These are phyloP conservation scores for Camponotus pennsylvanicus DNA, from an alignment of 1,140 invertebrate genomes.

Conservation along the genomic window DNA sequence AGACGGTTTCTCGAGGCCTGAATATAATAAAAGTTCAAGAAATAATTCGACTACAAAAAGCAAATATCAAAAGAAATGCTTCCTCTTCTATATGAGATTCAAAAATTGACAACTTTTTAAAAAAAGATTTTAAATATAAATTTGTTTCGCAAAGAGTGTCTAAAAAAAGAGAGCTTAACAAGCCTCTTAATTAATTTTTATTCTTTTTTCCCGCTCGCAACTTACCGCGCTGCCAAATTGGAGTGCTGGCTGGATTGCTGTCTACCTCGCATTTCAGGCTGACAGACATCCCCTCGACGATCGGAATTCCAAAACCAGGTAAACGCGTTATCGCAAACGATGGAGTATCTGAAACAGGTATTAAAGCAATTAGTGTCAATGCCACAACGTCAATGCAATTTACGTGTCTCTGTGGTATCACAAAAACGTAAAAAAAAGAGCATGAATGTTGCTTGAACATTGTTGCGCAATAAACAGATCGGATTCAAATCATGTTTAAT, in stretches of 20 bases:
- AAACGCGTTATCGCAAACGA: slow-evolving; percentile 95
- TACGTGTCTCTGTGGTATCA: slow-evolving; percentile 28
- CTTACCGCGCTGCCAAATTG: slow-evolving; percentile 91
- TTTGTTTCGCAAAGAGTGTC: not conserved
- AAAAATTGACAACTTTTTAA: not conserved
- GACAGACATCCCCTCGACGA: slow-evolving; percentile 94
- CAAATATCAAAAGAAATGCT: not conserved
- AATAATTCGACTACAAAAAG: not conserved
- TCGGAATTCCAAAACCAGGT: slow-evolving; percentile 95
- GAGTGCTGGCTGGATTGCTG: slow-evolving; percentile 95
- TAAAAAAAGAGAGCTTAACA: not conserved
- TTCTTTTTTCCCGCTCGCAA: slow-evolving; percentile 46
- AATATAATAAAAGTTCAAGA: not conserved
- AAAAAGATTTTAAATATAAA: not conserved
- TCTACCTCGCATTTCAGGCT: slow-evolving; percentile 96
- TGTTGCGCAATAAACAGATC: not conserved
- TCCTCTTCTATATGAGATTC: not conserved
- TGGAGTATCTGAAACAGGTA: slow-evolving; percentile 91
- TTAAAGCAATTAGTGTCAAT: slow-evolving; percentile 74
- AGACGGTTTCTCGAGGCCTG: not conserved
- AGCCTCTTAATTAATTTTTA: not conserved
- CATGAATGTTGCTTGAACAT: not conserved
- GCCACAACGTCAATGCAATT: slow-evolving; percentile 43
- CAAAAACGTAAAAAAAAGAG: not conserved
- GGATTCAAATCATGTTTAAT: not conserved